phyloP scores from a whole-genome alignment of 2,113 vertebrate genomes.

The Cololabis saira region DNA sequence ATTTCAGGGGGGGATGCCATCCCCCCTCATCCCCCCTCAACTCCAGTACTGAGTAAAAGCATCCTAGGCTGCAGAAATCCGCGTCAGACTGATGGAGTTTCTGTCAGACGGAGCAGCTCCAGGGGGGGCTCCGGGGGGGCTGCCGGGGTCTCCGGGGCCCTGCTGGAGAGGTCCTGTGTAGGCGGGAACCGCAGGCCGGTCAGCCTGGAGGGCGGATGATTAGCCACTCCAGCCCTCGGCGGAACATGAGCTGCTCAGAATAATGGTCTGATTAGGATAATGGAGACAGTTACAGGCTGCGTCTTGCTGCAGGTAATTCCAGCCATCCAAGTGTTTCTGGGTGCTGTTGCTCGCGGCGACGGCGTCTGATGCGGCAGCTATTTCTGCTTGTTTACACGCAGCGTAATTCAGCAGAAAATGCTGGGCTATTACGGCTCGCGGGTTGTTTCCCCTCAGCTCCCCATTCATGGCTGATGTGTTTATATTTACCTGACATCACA shows the following conservation, averaged over 20 bases:
- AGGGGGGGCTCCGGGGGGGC: background rate
- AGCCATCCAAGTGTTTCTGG: constrained; percentile 61
- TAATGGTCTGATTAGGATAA: constrained; percentile 81
- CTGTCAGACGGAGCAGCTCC: too few relatives aligned
- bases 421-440: constrained; percentile 35
- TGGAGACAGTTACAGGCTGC: constrained; percentile 70
- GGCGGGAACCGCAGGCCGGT: constrained; percentile 40
- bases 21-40: too few relatives aligned
- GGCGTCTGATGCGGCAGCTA: constrained; percentile 40
- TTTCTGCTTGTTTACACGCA: constrained; percentile 66
- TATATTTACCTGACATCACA: constrained; percentile 13
- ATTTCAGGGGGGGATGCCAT: too few relatives aligned
- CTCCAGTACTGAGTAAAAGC: too few relatives aligned
- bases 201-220: constrained; percentile 65
- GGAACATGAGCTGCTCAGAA: constrained; percentile 43
- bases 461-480: constrained; percentile 53
- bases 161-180: constrained; percentile 25
- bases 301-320: constrained; percentile 68
- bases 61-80: too few relatives aligned
- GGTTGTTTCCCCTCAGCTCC: constrained; percentile 39
- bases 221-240: constrained; percentile 59
- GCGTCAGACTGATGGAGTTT: too few relatives aligned
- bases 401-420: constrained; percentile 45
- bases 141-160: constrained; percentile 31
- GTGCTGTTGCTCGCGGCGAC: constrained; percentile 11